phyloP scores from a whole-genome alignment of 2,888 invertebrate genomes.

The Ganaspis brasiliensis region DNA sequence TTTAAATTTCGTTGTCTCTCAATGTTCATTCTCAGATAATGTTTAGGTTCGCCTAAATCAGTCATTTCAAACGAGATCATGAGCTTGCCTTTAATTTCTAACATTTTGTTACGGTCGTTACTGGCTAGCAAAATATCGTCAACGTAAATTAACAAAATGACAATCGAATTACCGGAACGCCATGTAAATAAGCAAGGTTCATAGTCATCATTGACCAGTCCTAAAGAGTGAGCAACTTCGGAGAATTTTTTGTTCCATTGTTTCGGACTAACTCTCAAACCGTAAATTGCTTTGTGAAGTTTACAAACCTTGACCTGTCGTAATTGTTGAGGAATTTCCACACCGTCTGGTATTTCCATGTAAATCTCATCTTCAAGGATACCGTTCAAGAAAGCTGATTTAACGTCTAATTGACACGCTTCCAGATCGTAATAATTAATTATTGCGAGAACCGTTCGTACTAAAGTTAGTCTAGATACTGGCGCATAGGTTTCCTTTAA shows the following conservation, averaged over 20 bases:
- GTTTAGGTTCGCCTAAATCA: conserved; percentile 45
- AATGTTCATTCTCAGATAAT: conserved; percentile 53
- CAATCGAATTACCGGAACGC: conserved; percentile 50
- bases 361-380: conserved; percentile 11
- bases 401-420: conserved; percentile 48
- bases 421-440: conserved; percentile 45
- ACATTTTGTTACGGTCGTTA: conserved; percentile 44
- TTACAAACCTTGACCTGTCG: conserved; percentile 50
- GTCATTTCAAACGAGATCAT: conserved; percentile 46
- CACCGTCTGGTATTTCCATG: neutral
- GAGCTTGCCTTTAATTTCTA: conserved; percentile 48
- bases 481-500: neutral
- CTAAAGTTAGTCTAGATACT: conserved; percentile 6
- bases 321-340: conserved; percentile 42
- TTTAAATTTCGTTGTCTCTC: conserved; percentile 33
- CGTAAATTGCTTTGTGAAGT: conserved; percentile 51
- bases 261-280: conserved; percentile 52
- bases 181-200: conserved; percentile 42
- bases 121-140: conserved; percentile 45
- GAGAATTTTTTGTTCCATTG: conserved; percentile 49
- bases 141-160: neutral
- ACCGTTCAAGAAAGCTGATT: conserved; percentile 23
- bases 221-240: conserved; percentile 51
- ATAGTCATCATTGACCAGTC: conserved; percentile 44
- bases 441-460: conserved; percentile 28